Base-by-base conservation (phyloP, 2,113 vertebrate species). In the Oncorhynchus gorbuscha region DNA sequence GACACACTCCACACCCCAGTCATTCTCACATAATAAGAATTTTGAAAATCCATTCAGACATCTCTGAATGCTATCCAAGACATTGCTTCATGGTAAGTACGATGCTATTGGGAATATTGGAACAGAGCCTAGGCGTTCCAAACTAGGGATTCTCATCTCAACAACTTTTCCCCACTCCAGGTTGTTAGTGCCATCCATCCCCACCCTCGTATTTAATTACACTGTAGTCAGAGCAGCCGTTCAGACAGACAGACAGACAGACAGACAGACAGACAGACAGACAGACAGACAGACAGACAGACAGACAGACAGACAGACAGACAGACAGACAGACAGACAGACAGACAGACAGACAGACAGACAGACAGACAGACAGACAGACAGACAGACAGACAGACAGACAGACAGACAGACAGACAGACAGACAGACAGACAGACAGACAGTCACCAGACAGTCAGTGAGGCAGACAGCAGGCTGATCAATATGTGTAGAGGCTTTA, bases 191-290 rank as follows among this genome's bases (percentile, higher is more conserved):
- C 64, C 75, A 82, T 45, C 80, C 74, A 84, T 75, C 51, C 71
- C 28, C 26, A 18, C 48, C 79, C 79, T 86, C 86, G 76, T 78
- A 84, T 89, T 86, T 89, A 88, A 90, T 90, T 86, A 89, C 86
- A 80, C 77, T 49, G 61, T 69, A 82, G 80, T 85, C 76, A 79
- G 81, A 78, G 81, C 72, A 81, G 76, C 74, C 73, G 55, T 78
- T 49, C 18, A 61, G 71, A 72, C 84, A 76, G 80, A 18, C 39
- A 39, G 39, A 9, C 39, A 39, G 39, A 2, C 39, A 39, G 35
- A 2, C 35, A 39, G 35, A 1, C 7, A 39, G 35, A 9, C 35
- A 39, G 35, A 2, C 35, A 39, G 35, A 9, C 35, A 39, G 35
- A 39, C 30, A 32, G 5, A 76, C 18, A 61, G 72, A 73, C 84